Evolutionary conservation across 2,113 vertebrate species (phyloP).

Genomic region (Passer domesticus): DNA sequence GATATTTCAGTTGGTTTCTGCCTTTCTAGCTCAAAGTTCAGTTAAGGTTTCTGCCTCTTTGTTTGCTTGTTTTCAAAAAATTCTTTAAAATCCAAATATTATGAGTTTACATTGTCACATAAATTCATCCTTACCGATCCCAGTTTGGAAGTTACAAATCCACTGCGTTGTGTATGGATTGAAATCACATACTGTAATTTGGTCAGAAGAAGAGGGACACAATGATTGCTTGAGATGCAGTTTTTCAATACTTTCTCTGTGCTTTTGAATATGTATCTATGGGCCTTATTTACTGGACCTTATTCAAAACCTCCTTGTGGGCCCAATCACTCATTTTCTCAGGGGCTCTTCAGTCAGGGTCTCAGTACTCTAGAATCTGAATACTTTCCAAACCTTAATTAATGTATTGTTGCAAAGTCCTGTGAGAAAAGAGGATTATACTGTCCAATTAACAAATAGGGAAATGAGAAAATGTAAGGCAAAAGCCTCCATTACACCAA

Average conservation of each 20-base stretch:
- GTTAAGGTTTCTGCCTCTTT: not conserved
- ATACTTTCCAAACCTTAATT: constrained; percentile 37
- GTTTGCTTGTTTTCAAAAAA: not conserved
- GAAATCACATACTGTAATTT: not conserved
- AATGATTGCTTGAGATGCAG: not conserved
- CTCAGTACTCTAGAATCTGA: constrained; percentile 14
- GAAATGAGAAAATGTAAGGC: not conserved
- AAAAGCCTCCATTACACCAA: not conserved
- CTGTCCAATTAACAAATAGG: not conserved
- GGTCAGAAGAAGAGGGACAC: not conserved
- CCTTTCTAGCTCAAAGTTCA: not conserved
- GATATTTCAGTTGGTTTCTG: not conserved
- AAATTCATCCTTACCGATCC: not conserved
- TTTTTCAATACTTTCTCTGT: not conserved
- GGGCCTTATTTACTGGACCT: not conserved
- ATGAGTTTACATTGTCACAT: not conserved
- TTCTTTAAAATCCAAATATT: not conserved
- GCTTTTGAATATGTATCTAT: constrained; percentile 20
- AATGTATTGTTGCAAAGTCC: not conserved
- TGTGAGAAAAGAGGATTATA: constrained; percentile 26
- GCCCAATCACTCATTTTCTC: not conserved
- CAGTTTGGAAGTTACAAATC: not conserved
- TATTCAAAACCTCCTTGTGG: not conserved
- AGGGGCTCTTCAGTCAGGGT: not conserved
- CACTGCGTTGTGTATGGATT: not conserved